phyloP scores from a whole-genome alignment of 2,113 vertebrate species.

The Actinemys pallida region DNA sequence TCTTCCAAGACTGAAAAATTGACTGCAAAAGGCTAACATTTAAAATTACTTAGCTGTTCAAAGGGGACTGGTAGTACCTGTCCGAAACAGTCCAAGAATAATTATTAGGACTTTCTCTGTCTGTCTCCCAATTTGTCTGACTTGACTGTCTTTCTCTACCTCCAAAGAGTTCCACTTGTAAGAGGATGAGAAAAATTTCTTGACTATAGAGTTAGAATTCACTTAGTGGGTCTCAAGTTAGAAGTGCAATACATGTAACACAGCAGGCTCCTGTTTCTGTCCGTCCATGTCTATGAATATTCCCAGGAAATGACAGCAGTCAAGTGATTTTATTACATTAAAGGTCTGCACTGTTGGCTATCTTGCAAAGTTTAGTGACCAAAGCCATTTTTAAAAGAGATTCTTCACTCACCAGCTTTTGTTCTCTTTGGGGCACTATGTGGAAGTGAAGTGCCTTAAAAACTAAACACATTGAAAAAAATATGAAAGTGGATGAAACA shows the following conservation, averaged over 20 bases:
- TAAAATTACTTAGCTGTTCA: background rate
- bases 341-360: background rate
- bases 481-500: constrained; percentile 1
- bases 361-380: constrained; percentile 23
- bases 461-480: background rate
- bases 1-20: background rate
- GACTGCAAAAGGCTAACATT: background rate
- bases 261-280: constrained; percentile 51
- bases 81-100: background rate
- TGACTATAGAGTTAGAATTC: constrained; percentile 14
- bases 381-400: background rate
- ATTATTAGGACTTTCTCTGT: background rate
- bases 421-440: background rate
- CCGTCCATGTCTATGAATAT: constrained; percentile 17
- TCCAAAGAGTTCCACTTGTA: constrained; percentile 22
- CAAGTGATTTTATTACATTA: constrained; percentile 17
- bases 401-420: background rate
- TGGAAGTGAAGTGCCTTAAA: background rate
- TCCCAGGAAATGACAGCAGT: background rate
- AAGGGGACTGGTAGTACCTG: background rate
- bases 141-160: constrained; percentile 9
- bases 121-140: background rate
- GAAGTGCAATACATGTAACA: constrained; percentile 36
- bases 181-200: constrained; percentile 13
- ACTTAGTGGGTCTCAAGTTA: constrained; percentile 36